Percentiles rank a stretch among this genome's conserved stretches.
Conservation (phyloP, 2,113 vertebrate genomes). For the Ancistrus triradiatus region DNA sequence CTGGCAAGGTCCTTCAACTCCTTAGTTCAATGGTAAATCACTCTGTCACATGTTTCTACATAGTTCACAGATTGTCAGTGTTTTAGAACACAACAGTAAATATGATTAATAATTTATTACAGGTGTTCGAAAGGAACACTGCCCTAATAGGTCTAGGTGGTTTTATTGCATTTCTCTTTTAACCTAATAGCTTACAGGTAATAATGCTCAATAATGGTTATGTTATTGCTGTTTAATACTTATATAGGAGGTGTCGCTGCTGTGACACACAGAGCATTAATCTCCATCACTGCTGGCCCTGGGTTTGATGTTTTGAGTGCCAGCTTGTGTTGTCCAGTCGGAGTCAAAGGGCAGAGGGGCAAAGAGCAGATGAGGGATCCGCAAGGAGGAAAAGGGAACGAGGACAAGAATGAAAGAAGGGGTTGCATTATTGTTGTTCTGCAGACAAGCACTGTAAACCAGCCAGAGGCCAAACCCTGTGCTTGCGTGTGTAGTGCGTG, state of each 20-base stretch:
- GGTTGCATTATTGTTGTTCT: constrained; percentile 13
- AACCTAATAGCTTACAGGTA: too few species aligned
- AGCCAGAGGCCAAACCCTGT: constrained; percentile 17
- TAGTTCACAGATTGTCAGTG: too few species aligned
- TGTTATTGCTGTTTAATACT: constrained; percentile 24
- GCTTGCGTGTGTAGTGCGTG: constrained; percentile 22
- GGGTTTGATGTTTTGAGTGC: constrained; percentile 8
- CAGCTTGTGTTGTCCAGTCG: not conserved
- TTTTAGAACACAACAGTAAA: too few species aligned
- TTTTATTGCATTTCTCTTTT: too few species aligned
- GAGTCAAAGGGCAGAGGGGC: constrained; percentile 2
- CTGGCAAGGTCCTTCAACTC: too few species aligned
- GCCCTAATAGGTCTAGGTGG: too few species aligned
- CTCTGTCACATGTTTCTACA: too few species aligned
- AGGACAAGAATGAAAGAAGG: not conserved
- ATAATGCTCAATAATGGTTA: constrained; percentile 11
- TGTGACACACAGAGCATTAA: constrained; percentile 16
- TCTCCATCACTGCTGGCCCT: constrained; percentile 5
- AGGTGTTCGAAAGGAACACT: too few species aligned
- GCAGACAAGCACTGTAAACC: constrained; percentile 26
- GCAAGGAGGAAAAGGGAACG: not conserved
- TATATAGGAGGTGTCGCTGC: not conserved
- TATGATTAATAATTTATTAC: too few species aligned
- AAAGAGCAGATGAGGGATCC: not conserved
- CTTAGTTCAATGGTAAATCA: too few species aligned